A percentile compares a stretch with the other conserved stretches of the same genome.
Evolutionary conservation across 1,140 invertebrate species (phyloP).

Genomic region (Dendrolimus punctatus): DNA sequence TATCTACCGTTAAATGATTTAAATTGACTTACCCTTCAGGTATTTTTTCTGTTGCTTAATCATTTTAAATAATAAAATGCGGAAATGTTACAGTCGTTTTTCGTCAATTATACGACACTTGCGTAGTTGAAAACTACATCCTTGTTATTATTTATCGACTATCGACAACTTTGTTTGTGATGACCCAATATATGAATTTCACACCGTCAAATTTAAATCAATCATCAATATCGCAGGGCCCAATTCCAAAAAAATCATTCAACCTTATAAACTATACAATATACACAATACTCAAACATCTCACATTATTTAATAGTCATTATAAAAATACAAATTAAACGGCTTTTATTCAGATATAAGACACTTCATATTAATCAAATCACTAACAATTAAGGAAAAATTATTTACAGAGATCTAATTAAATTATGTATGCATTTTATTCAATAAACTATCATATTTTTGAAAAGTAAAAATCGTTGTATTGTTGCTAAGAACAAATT

Average conservation of each 20-base stretch:
- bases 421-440: conserved; percentile 9
- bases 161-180: no score
- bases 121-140: no score
- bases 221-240: not conserved
- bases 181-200: no score
- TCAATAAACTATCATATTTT: not conserved
- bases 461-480: not conserved
- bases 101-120: no score
- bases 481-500: not conserved
- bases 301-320: conserved; percentile 13
- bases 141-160: no score
- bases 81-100: no score
- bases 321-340: conserved; percentile 38
- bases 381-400: conserved; percentile 14
- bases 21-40: no score
- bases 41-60: no score
- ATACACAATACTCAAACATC: conserved; percentile 14
- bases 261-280: conserved; percentile 4
- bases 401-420: conserved; percentile 33
- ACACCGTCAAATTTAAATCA: no score
- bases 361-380: conserved; percentile 29
- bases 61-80: no score
- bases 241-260: not conserved
- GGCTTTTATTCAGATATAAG: conserved; percentile 27
- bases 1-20: no score